Conservation (phyloP, 2,888 invertebrate genomes). For the Eupelmus urozonus region DNA sequence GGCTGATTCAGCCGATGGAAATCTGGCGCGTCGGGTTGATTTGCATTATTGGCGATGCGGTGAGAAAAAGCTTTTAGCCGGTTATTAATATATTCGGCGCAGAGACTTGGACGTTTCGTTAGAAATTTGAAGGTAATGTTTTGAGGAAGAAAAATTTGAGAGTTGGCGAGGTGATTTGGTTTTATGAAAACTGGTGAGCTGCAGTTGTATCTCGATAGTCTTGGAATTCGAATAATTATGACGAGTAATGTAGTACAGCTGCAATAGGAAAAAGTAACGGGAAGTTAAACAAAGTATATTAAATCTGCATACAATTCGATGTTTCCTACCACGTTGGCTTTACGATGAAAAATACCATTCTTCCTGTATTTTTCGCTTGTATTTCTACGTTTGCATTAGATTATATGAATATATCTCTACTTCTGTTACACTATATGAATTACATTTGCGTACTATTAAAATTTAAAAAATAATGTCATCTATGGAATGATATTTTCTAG, state of each 20-base stretch:
- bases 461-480: no score
- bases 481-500: no score
- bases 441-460: constrained; percentile 10
- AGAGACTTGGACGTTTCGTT: neutral
- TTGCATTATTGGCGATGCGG: constrained; percentile 34
- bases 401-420: constrained; percentile 9
- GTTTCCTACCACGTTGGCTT: neutral
- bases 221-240: no score
- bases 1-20: constrained; percentile 37
- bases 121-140: neutral
- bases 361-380: constrained; percentile 21
- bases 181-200: no score
- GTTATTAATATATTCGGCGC: neutral
- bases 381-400: constrained; percentile 41
- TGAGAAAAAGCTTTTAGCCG: constrained; percentile 20
- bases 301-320: constrained; percentile 50
- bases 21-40: constrained; percentile 38
- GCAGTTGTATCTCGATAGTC: no score
- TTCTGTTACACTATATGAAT: constrained; percentile 29
- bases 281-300: constrained; percentile 41
- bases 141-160: no score
- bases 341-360: constrained; percentile 38
- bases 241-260: constrained; percentile 26
- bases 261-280: neutral
- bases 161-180: no score